Evolutionary conservation across 2,113 vertebrate genomes (phyloP).

Genomic region (human): GRCh38 chr20:9785001-9785500

Average conservation of each 20-base stretch:
- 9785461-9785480: constrained; percentile 42
- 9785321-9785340: not conserved
- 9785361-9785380: constrained; percentile 12
- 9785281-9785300: constrained; percentile 12
- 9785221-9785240: not conserved
- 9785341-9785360: not conserved
- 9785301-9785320: not conserved
- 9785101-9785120: constrained; percentile 29
- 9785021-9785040: not conserved
- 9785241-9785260: not conserved
- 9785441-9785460: not conserved
- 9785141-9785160: not conserved
- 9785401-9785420: constrained; percentile 23
- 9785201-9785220: constrained; percentile 7
- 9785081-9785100: not conserved
- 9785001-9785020: not conserved
- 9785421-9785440: constrained; percentile 43
- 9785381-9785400: not conserved
- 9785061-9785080: too few relatives aligned
- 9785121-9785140: not conserved
- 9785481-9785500: constrained; percentile 44
- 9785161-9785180: not conserved
- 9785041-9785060: not conserved
- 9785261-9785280: not conserved
- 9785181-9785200: not conserved